Base-by-base conservation (phyloP, 2,113 vertebrate species). In the Platysternon megacephalum region DNA sequence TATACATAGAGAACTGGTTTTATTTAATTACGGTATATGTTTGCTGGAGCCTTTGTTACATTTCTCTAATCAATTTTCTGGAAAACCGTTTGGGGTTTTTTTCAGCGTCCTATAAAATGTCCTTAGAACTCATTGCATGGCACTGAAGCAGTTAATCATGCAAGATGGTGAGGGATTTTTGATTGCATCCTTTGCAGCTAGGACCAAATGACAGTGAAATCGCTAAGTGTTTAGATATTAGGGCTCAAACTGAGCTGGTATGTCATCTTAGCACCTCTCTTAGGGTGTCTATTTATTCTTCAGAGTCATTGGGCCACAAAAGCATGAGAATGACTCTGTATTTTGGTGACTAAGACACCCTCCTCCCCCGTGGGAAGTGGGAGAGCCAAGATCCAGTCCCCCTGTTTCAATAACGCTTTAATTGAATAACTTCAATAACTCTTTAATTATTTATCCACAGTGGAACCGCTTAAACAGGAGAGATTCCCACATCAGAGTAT, bases 131-230 rank as follows among this genome's bases (percentile, higher is more conserved):
- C 46, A 61, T 84, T 6, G 68, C 6, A 55, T 79, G 8, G 14
- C 22, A 19, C 9, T 48, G 48, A 65, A 74, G 19, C 5, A 4
- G 8, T 74, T 88, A 68, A 2, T 8, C 10, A 28, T 55, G 7
- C n/a, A 58, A 0, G 24, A 80, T 2, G 2, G 0, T 19, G 6
- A 5, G 39, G 3, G 8, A 11, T 61, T 8, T 12, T 65, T 55
- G 68, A 88, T 11, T 8, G 2, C 17, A 5, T 58, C 3, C 26
- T 85, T 80, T 88, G 44, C 12, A n/a, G 26, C 8, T 26, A 85
- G 17, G 16, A 74, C 3, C 6, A 2, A 65, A 65, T 65, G 16
- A 35, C 32, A 65, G 16, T 35, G 17, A 19, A 8, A 65, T 35
- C 35, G 8, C 61, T 19, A 65, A 16, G 61, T 65, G 14, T 65